Conservation (phyloP, 2,888 invertebrate species). For the Anarsia innoxiella region DNA sequence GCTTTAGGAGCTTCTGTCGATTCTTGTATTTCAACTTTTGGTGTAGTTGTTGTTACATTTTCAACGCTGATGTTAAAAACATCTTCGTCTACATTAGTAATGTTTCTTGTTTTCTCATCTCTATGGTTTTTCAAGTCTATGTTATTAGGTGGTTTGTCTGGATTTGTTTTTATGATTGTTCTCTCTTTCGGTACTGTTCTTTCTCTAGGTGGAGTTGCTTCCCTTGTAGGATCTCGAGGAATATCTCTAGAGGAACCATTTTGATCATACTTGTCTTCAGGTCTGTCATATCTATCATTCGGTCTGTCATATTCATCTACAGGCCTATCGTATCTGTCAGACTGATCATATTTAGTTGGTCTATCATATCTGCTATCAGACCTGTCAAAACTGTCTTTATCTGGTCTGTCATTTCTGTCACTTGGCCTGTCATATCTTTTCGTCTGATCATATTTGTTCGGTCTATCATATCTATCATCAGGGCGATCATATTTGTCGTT, state of each 20-base stretch:
- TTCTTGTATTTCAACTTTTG: constrained; percentile 22
- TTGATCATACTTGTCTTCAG: not conserved
- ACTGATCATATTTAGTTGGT: no score
- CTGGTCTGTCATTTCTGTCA: not conserved
- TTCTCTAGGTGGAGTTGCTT: constrained; percentile 17
- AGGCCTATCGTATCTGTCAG: no score
- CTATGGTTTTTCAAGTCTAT: constrained; percentile 33
- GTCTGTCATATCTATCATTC: not conserved
- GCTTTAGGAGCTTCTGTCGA: constrained; percentile 18
- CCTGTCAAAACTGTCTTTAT: not conserved
- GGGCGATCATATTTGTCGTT: no score
- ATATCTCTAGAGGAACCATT: constrained; percentile 1
- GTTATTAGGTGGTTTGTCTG: constrained; percentile 20
- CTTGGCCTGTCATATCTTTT: not conserved
- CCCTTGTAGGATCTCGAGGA: constrained; percentile 7
- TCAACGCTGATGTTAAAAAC: constrained; percentile 16
- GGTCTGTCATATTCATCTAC: constrained; percentile 4
- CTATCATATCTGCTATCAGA: not conserved
- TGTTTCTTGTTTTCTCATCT: constrained; percentile 47
- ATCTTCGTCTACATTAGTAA: constrained; percentile 30
- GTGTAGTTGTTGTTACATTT: constrained; percentile 19
- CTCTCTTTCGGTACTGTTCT: constrained; percentile 1
- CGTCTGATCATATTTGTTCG: no score
- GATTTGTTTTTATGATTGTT: constrained; percentile 11
- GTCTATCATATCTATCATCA: no score